Conservation (phyloP, 2,888 invertebrate genomes). For the Lasioglossum villosulum region DNA sequence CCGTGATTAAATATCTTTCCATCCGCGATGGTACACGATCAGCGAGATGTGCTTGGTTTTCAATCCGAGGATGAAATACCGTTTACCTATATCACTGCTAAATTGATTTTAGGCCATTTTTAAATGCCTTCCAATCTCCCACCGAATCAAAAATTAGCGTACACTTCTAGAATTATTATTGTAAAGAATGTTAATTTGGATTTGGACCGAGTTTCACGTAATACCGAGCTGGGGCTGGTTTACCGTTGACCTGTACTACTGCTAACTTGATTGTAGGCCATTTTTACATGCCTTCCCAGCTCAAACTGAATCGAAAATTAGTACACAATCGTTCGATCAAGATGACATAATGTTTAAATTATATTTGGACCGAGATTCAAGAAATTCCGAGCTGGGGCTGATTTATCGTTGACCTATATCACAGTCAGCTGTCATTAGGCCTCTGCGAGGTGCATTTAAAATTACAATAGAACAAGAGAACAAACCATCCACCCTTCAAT, state of each 20-base stretch:
- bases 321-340: neutral
- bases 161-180: neutral
- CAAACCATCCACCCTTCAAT: neutral
- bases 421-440: neutral
- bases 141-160: neutral
- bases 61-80: neutral
- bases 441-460: neutral
- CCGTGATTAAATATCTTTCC: neutral
- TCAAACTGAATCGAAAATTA: neutral
- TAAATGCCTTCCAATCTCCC: neutral
- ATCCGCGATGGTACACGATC: neutral
- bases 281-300: neutral
- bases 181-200: neutral
- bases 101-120: neutral
- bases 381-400: neutral
- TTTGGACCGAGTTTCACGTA: neutral
- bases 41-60: neutral
- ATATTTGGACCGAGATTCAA: neutral
- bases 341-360: neutral
- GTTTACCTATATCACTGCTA: neutral
- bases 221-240: neutral
- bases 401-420: neutral
- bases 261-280: neutral
- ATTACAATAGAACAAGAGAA: neutral
- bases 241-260: neutral